Evolutionary conservation across 2,888 invertebrate genomes (phyloP), one percentile per base, ranked within the genome.

Genomic region (Drosophila glabriapex): DNA sequence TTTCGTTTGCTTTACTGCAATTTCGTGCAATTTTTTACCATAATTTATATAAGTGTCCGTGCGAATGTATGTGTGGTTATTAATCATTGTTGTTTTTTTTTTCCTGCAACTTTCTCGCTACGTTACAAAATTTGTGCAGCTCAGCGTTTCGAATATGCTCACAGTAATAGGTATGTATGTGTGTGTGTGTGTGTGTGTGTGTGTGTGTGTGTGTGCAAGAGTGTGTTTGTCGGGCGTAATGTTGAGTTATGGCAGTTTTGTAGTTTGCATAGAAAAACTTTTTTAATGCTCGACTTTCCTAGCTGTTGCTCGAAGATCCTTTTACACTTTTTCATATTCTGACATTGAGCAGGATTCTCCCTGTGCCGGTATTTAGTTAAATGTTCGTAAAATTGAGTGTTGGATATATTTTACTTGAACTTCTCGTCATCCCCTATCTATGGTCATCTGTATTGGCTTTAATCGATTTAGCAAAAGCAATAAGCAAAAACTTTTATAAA

Each of bases 181-280:
- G n/a, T 74, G 35, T 66, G 50, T 55, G 49, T 58, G 58, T 55
- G 56, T 50, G 35, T 43, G 31, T 35, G 41, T 64, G 52, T 39
- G 43, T 43, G 46, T 46, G 29, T 70, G 49, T 73, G 28, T 74
- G 35, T 66, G 46, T 55, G 49, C 59, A n/a, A 12, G 53, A 55
- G 53, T 55, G 50, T 64, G 69, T 79, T 66, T 75, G 68, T 62
- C 56, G 77, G 78, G 85, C 78, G 86, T 87, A 87, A 90, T 90
- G 83, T 83, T 87, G 90, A 87, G 78, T 90, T 88, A 87, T 87
- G 86, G 89, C 78, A 87, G 81, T 88, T 87, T 88, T 89, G 89
- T 88, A 87, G 87, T 87, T 87, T 85, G 79, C 60, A 75, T 66
- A 73, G 41, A 58, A 58, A 58, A 58, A 78, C 83, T 83, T 84